Conservation (phyloP, 2,113 vertebrate genomes). For the Nicator chloris region DNA sequence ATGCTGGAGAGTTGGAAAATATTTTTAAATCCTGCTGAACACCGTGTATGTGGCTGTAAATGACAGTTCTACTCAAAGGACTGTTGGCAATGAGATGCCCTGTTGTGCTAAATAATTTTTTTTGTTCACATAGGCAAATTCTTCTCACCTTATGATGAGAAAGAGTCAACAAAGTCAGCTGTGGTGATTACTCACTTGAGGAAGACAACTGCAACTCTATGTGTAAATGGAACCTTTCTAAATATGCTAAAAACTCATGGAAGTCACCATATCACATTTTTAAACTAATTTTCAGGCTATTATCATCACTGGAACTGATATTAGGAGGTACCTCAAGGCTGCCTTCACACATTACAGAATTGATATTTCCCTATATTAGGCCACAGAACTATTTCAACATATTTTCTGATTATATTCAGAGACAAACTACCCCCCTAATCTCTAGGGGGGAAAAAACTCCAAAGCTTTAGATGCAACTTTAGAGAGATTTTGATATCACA, state of each 20-base stretch:
- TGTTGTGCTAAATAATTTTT: background rate
- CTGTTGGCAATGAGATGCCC: background rate
- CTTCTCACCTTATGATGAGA: slow-evolving; percentile 7
- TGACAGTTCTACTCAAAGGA: background rate
- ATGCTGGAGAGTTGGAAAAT: slow-evolving; percentile 27
- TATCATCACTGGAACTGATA: background rate
- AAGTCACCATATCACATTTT: background rate
- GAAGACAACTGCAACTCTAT: background rate
- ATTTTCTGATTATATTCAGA: background rate
- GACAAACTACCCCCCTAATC: background rate
- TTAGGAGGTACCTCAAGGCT: background rate
- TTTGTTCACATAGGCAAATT: background rate
- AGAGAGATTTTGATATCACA: background rate
- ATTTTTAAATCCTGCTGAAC: background rate
- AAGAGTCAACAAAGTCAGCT: background rate
- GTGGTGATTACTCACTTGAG: background rate
- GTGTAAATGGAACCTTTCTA: background rate
- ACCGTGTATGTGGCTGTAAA: background rate
- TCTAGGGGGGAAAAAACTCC: background rate
- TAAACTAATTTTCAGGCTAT: slow-evolving; percentile 7
- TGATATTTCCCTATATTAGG: background rate
- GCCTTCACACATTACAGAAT: background rate
- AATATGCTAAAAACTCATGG: background rate
- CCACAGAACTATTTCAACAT: background rate
- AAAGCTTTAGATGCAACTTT: background rate